Conservation (phyloP, 1,140 invertebrate species). For the Campoletis sonorensis region DNA sequence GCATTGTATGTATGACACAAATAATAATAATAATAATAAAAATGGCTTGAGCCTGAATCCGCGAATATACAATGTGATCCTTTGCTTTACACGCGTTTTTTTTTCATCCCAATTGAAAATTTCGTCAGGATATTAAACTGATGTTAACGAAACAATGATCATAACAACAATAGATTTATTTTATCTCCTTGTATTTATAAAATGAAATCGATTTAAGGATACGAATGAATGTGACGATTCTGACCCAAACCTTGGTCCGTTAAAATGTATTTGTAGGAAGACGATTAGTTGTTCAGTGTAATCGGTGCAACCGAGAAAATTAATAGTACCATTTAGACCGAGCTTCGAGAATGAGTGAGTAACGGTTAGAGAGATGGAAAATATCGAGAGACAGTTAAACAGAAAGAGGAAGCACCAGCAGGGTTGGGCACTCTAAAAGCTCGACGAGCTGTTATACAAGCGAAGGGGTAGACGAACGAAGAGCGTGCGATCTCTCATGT, state of each 20-base stretch:
- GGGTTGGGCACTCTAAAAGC: constrained; percentile 2
- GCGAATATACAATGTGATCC: too few species aligned
- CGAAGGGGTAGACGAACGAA: not conserved
- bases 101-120: too few species aligned
- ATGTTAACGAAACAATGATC: too few species aligned
- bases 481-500: constrained; percentile 30
- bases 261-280: not conserved
- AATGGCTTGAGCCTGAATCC: too few species aligned
- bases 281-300: constrained; percentile 4
- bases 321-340: not conserved
- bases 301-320: constrained; percentile 31
- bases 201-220: too few species aligned
- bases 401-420: constrained; percentile 12
- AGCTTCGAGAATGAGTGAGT: constrained; percentile 5
- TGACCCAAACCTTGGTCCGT: not conserved
- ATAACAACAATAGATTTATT: too few species aligned
- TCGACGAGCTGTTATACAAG: constrained; percentile 27
- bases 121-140: too few species aligned
- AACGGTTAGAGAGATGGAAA: not conserved
- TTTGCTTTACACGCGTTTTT: too few species aligned
- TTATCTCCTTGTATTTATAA: too few species aligned
- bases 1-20: not conserved
- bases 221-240: too few species aligned
- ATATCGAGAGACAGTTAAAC: not conserved
- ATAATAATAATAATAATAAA: too few species aligned